Evolutionary conservation across 2,113 vertebrate species (phyloP).

Genomic region (Cyanoramphus novaezelandiae): DNA sequence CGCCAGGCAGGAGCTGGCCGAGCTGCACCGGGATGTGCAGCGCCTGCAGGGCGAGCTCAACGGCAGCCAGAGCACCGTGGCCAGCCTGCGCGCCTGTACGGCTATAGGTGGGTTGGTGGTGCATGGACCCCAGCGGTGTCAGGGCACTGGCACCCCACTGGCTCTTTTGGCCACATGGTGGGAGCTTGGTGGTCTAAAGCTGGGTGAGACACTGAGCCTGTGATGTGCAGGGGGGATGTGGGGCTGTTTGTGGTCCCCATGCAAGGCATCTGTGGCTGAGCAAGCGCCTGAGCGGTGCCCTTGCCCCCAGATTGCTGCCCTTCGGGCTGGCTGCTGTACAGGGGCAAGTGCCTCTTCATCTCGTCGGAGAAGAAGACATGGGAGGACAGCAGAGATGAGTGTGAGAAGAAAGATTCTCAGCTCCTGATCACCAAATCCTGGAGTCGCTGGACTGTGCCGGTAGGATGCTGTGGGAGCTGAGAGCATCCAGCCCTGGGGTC

Average conservation of each 20-base stretch:
- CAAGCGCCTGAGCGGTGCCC: not conserved
- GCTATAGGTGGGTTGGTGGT: not conserved
- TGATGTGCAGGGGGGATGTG: not conserved
- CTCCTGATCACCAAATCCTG: constrained; percentile 57
- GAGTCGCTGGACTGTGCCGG: constrained; percentile 60
- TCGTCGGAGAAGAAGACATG: constrained; percentile 52
- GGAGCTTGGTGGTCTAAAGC: not conserved
- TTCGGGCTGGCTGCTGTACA: constrained; percentile 43
- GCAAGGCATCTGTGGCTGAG: not conserved
- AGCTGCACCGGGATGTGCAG: not conserved
- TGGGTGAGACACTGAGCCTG: not conserved
- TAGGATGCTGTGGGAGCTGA: not conserved
- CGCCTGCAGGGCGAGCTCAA: constrained; percentile 23
- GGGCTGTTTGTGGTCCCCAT: rapidly evolving
- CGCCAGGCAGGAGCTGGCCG: not conserved
- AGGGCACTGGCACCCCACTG: not conserved
- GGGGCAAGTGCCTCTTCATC: constrained; percentile 52
- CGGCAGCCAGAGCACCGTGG: not conserved
- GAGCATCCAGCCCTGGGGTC: not conserved
- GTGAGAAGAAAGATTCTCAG: constrained; percentile 33
- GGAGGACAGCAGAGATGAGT: constrained; percentile 50
- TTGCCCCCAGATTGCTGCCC: constrained; percentile 46
- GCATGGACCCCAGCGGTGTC: not conserved
- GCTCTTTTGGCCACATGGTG: not conserved
- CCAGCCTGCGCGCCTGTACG: constrained; percentile 35